Base-by-base conservation (phyloP, 2,797 vertebrate species). In the Ceyx erithaca region DNA sequence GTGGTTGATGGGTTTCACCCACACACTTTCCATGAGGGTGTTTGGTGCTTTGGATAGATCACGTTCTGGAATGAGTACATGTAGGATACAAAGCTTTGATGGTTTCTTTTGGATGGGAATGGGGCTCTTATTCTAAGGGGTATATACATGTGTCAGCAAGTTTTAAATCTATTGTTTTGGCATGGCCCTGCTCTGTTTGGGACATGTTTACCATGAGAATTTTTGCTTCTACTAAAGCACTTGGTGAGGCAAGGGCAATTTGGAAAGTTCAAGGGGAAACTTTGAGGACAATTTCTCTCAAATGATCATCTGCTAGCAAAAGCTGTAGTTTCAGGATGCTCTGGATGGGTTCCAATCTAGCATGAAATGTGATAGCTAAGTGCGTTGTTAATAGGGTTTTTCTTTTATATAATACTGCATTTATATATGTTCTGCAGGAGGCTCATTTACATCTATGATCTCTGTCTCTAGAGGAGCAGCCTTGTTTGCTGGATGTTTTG, bases 41-140 rank as follows among this genome's bases (percentile, higher is more conserved):
- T 93, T 95, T 80, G 37, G 78, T 95, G 81, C 79, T 80, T 95
- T 92, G 76, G 68, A 61, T 81, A 89, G 93, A 93, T 95, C 95
- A 85, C 6, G 3, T 92, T 94, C 93, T 92, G 85, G 72, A 82
- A 94, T 89, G 90, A 94, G 30, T 71, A 58, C 46, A 68, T 75
- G 68, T 85, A 92, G 46, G 76, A 87, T 82, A 72, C 26, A 75
- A 80, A 62, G 57, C 90, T 94, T 95, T 95, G 90, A 93, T 90
- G 92, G 71, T 90, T 95, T 95, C 84, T 92, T 92, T 87, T 87
- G 75, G 76, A 82, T 90, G 64, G 86, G 68, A 94, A 87, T 25
- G 26, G 46, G 46, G 57, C 37, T 90, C 72, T 77, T 85, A 71
- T 78, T 93, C 84, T 80, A 78, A 85, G 51, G 90, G 23, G 14